phyloP scores from a whole-genome alignment of 2,113 vertebrate species.

The Chinchilla lanigera region DNA sequence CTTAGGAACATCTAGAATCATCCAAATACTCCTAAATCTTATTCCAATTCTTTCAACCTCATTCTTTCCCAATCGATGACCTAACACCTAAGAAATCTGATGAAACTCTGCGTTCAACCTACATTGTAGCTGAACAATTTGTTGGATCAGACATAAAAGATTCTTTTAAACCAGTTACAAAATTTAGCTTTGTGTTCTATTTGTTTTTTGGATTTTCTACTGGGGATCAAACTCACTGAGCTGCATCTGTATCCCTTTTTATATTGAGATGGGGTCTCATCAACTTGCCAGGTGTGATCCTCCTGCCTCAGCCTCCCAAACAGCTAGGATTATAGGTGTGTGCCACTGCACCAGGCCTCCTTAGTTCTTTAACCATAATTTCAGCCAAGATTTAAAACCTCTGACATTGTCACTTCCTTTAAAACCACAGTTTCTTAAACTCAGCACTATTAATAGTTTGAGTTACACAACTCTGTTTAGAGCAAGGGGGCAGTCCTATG shows the following conservation, averaged over 20 bases:
- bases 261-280: not conserved
- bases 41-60: constrained; percentile 17
- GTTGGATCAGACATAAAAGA: constrained; percentile 15
- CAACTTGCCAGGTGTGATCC: not conserved
- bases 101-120: constrained; percentile 10
- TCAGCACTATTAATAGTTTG: not conserved
- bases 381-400: constrained; percentile 54
- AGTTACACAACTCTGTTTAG: not conserved
- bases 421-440: constrained; percentile 41
- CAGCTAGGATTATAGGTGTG: not conserved
- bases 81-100: constrained; percentile 8
- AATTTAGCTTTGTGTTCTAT: not conserved
- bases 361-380: constrained; percentile 28
- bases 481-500: not conserved
- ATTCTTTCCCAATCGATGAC: not conserved
- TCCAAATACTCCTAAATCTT: constrained; percentile 8
- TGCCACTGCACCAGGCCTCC: not conserved
- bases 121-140: constrained; percentile 33
- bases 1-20: not conserved
- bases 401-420: constrained; percentile 7
- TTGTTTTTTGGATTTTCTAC: not conserved
- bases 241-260: not conserved
- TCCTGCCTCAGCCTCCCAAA: not conserved
- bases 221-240: not conserved
- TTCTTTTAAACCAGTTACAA: constrained; percentile 13